Evolutionary conservation across 1,140 invertebrate species (phyloP).

Genomic region (Phthorimaea operculella): DNA sequence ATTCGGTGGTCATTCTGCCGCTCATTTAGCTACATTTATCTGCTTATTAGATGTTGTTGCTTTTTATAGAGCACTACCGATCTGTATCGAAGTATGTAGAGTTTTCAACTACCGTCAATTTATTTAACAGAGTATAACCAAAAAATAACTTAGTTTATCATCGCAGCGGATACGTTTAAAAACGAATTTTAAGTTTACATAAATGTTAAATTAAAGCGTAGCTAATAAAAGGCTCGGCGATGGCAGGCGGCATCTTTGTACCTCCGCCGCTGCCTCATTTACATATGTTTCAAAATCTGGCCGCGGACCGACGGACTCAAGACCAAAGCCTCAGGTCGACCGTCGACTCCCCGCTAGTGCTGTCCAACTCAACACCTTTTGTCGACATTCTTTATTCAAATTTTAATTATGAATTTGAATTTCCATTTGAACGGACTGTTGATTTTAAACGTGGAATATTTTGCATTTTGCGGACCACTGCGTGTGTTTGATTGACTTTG

Average conservation of each 20-base stretch:
- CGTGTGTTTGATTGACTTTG: no score
- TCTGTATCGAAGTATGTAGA: no score
- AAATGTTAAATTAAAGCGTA: conserved; percentile 28
- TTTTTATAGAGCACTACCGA: no score
- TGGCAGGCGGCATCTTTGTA: conserved; percentile 39
- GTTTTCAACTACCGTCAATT: no score
- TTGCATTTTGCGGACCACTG: no score
- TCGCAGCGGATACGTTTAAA: no score
- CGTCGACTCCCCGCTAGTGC: conserved; percentile 29
- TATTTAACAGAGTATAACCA: no score
- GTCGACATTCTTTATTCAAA: conserved; percentile 18
- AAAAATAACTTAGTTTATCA: no score
- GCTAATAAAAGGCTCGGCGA: conserved; percentile 39
- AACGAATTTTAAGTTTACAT: conserved; percentile 20
- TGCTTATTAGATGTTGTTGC: no score
- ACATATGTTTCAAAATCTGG: conserved; percentile 59
- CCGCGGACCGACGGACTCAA: conserved; percentile 27
- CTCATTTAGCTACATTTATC: no score
- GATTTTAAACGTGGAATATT: neutral
- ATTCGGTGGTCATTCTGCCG: no score
- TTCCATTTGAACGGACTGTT: neutral
- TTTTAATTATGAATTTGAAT: neutral
- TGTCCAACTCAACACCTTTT: conserved; percentile 17
- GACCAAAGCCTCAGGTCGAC: no score
- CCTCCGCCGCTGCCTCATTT: conserved; percentile 39